Base-by-base conservation (phyloP, 2,113 vertebrate genomes). In the Oplegnathus fasciatus region DNA sequence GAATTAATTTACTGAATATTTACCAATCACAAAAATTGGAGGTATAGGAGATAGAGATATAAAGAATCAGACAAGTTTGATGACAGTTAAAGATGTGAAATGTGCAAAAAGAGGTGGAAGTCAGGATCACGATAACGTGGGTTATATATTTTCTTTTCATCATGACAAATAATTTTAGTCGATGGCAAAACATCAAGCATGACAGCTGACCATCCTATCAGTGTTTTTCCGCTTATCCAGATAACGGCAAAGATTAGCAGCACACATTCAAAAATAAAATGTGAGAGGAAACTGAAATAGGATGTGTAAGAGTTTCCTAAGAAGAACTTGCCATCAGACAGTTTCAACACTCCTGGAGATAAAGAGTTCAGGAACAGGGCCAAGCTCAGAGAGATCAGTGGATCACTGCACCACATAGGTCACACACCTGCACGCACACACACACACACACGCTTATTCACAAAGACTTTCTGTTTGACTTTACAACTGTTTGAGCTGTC, bases 291-390 rank as follows among this genome's bases (percentile, higher is more conserved):
- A 93, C 92, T 95, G 95, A 95, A 95, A 95, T 95, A 95, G 94
- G 95, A 95, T 95, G 96, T 96, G 95, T 92, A 94, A 95, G 91
- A 94, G 93, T 95, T 95, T 96, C 95, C 95, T 94, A 93, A 95
- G 94, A 96, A 95, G 90, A 94, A 90, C 92, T 93, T 94, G 94
- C 91, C 93, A 91, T 94, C 88, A 93, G 89, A 54, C 88, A 86
- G 93, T 96, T 96, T 95, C 95, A 94, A 95, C 95, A 95, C 88
- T 91, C 87, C 87, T 72, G 94, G 95, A 96, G 94, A 95, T 95
- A 94, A 95, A 95, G 93, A 87, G 89, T 93, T 94, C 86, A 94
- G 95, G 94, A 96, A 90, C 90, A 84, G 74, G 78, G 93, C 82
- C 79, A 78, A 89, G 83, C 75, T 80, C 40, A 26, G 81, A 83